Base-by-base conservation (phyloP, 2,797 vertebrate species). In the Hydrolagus colliei region DNA sequence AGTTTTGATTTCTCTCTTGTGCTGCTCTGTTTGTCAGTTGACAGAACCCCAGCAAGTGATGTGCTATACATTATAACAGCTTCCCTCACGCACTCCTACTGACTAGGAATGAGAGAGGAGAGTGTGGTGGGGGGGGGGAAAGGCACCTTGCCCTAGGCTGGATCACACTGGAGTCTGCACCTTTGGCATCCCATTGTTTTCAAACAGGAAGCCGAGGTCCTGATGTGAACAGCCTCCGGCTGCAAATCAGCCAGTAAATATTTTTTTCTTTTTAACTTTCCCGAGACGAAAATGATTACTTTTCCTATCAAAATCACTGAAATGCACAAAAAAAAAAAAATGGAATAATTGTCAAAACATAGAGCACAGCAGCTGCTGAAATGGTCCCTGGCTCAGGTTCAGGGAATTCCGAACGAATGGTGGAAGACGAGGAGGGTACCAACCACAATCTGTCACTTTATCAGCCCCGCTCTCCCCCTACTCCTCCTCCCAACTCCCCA, bases 71-170 rank as follows among this genome's bases (percentile, higher is more conserved):
- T 79, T n/a, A 68, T 82, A 67, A 82, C 61, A 77, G 20, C 32
- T 82, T 35, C 63, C 62, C 62, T 32, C 16, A n/a, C 35, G 62
- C 10, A 0, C 63, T 77, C 59, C 78, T 32, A 63, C 62, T 67
- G 27, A 27, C 63, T 82, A 52, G 78, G 62, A 67, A 32, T 35
- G 63, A 67, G 27, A 67, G 78, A 67, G 62, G 77, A 52, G n/a
- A 63, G 77, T 13, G 61, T n/a, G n/a, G n/a, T n/a, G n/a, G n/a
- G n/a, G 11, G 63, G 77, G 61, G 63, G 62, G 63, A 79, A 79
- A 62, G 77, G 61, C 59, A 63, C 77, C n/a, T 79, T 79, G 77
- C 61, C n/a, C 61, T 59, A 63, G 77, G 77, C n/a, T 22, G 59
- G 22, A 79, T 4, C 12, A 63, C 77, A 27, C 10, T 5, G 32